Base-by-base conservation (phyloP, 2,113 vertebrate genomes). In the Salvelinus alpinus region DNA sequence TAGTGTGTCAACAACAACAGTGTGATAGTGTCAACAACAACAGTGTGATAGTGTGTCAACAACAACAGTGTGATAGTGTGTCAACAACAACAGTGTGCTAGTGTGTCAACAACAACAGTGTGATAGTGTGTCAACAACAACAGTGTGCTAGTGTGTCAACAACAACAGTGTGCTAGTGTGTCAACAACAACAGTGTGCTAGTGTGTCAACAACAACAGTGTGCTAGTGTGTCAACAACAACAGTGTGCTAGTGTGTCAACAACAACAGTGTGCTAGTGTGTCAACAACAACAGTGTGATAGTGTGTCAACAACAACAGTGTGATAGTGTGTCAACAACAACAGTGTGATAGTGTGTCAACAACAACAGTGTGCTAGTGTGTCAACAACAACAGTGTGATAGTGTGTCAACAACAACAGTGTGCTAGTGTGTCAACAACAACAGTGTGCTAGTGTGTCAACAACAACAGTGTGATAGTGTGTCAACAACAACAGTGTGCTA, bases 21-120 rank as follows among this genome's bases (percentile, higher is more conserved):
- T 60, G 54, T 79, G 80, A 77, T 75, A 81, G 22, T 82, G 76
- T 75, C 75, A 64, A 11, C 62, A 24, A n/a, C 62, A 64, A 20
- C n/a, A 70, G 68, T 60, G 54, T 79, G 80, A 77, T 75, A 81
- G 64, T 72, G 22, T 82, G 75, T 73, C 75, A 64, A 13, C 51
- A 81, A 72, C 31, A 34, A 34, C 31, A 34, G 5, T 34, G 31
- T 34, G 31, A 1, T 5, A 13, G 3, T 27, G 27, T 27, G 27
- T 27, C 27, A 27, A 3, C 51, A 81, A 72, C 31, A 34, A 34
- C n/a, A 70, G 68, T 60, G 54, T 79, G 80, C 77, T 75, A 81
- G 64, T 72, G 22, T 82, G 75, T 73, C 75, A 64, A 11, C 62
- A 24, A n/a, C 62, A 64, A 20, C 2, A n/a, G 59, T 60, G 62